Percentiles rank a stretch among this genome's conserved stretches.
phyloP scores from a whole-genome alignment of 1,140 invertebrate genomes.

The Pectinophora gossypiella region DNA sequence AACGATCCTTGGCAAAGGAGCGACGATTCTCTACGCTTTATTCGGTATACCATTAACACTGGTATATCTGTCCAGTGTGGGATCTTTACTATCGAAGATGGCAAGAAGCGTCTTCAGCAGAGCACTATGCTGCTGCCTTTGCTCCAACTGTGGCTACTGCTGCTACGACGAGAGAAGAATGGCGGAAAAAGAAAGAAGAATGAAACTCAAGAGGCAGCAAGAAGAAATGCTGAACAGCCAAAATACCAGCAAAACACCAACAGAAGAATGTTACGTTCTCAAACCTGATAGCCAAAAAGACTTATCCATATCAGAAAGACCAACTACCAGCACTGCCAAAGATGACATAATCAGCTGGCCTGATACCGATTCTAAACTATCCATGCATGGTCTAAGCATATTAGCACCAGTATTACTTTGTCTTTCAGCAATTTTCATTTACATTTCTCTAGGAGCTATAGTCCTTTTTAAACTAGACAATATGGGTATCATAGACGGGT shows the following conservation, averaged over 20 bases:
- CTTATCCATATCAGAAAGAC: conserved; percentile 56
- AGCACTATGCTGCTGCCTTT: conserved; percentile 88
- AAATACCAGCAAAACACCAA: conserved; percentile 64
- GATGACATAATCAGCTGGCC: conserved; percentile 74
- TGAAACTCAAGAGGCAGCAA: conserved; percentile 87
- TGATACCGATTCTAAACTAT: conserved; percentile 82
- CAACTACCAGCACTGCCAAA: conserved; percentile 61
- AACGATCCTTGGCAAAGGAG: conserved; percentile 87
- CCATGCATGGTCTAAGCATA: conserved; percentile 85
- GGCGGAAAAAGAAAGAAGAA: conserved; percentile 88
- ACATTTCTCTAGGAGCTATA: conserved; percentile 90
- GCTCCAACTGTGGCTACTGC: conserved; percentile 90
- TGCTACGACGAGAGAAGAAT: conserved; percentile 90
- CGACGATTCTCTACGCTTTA: conserved; percentile 91
- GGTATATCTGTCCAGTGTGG: conserved; percentile 90
- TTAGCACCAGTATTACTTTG: conserved; percentile 88
- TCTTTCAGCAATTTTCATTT: conserved; percentile 87
- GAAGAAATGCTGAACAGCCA: conserved; percentile 85
- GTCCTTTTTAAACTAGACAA: conserved; percentile 90
- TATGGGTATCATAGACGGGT: conserved; percentile 90
- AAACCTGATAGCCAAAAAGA: conserved; percentile 69
- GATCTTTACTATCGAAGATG: conserved; percentile 88
- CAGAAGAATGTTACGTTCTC: conserved; percentile 85
- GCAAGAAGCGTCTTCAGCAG: conserved; percentile 91
- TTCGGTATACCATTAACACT: conserved; percentile 94